These are phyloP conservation scores for Baronia brevicornis DNA, from an alignment of 2,888 invertebrate genomes.

Conservation along the genomic window DNA sequence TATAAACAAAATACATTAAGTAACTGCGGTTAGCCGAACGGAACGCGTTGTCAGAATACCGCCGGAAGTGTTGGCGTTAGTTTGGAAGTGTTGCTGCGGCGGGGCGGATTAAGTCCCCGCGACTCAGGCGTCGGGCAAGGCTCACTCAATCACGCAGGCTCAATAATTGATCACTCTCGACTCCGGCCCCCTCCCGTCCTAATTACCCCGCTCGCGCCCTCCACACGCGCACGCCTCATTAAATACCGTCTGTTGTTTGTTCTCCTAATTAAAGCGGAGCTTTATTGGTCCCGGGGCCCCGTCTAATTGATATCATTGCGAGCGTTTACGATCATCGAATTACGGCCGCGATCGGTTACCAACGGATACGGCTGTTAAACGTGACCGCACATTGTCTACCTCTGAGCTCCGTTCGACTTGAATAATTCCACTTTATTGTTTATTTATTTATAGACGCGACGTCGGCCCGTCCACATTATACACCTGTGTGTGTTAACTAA, in stretches of 20 bases:
- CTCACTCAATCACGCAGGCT: slow-evolving; percentile 60
- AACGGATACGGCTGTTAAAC: slow-evolving; percentile 61
- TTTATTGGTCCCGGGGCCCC: slow-evolving; percentile 65
- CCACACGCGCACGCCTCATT: slow-evolving; percentile 70
- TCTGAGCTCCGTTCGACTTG: slow-evolving; percentile 63
- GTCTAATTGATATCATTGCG: slow-evolving; percentile 74
- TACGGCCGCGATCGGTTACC: slow-evolving; percentile 65
- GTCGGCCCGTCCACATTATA: slow-evolving; percentile 22
- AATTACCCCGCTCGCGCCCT: slow-evolving; percentile 65
- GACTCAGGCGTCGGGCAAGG: slow-evolving; percentile 20
- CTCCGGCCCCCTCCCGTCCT: slow-evolving; percentile 51
- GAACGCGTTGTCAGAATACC: slow-evolving; percentile 7
- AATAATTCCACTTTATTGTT: slow-evolving; percentile 69
- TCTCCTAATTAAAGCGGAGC: slow-evolving; percentile 74
- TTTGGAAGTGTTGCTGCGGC: slow-evolving; percentile 8
- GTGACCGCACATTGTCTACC: slow-evolving; percentile 69
- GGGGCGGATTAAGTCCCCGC: slow-evolving; percentile 15
- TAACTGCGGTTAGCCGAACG: slow-evolving; percentile 16
- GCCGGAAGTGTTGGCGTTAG: not conserved
- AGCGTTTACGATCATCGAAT: slow-evolving; percentile 73
- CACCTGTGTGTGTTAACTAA: slow-evolving; percentile 9
- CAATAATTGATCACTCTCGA: slow-evolving; percentile 62
- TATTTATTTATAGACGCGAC: slow-evolving; percentile 54
- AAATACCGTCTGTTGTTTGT: slow-evolving; percentile 73
- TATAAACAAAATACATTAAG: no score